Evolutionary conservation across 2,113 vertebrate genomes (phyloP).

Genomic region (Trinectes maculatus): DNA sequence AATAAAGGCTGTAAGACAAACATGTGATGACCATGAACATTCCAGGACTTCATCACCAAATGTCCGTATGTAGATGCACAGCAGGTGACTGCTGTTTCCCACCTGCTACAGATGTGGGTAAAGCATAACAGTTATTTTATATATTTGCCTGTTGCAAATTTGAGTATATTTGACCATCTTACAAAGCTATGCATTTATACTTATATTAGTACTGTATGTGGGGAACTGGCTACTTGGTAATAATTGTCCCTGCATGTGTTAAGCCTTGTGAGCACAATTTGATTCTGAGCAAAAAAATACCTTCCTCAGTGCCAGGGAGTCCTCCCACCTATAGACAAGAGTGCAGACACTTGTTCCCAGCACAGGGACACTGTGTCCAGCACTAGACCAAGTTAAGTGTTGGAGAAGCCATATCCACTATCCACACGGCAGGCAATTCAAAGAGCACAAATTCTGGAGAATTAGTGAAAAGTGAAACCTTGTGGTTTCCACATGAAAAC

Average conservation of each 20-base stretch:
- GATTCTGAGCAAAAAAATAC: constrained; percentile 8
- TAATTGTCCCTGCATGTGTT: constrained; percentile 28
- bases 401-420: not conserved
- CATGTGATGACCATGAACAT: constrained; percentile 37
- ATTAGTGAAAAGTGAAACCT: not conserved
- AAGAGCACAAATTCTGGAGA: not conserved
- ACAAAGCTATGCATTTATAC: constrained; percentile 19
- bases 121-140: constrained; percentile 6
- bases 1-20: constrained; percentile 13
- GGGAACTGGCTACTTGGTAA: constrained; percentile 60
- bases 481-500: constrained; percentile 29
- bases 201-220: constrained; percentile 9
- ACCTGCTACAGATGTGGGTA: constrained; percentile 27
- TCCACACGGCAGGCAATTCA: constrained; percentile 1
- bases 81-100: not conserved
- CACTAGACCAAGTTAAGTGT: constrained; percentile 3
- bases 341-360: constrained; percentile 23
- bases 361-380: constrained; percentile 16
- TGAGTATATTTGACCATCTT: constrained; percentile 6
- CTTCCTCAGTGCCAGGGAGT: constrained; percentile 21
- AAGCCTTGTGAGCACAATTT: constrained; percentile 3
- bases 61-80: constrained; percentile 8
- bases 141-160: constrained; percentile 21
- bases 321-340: not conserved
- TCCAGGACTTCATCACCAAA: constrained; percentile 10